Base-by-base conservation (phyloP, 1,140 invertebrate species). In the Formica exsecta region DNA sequence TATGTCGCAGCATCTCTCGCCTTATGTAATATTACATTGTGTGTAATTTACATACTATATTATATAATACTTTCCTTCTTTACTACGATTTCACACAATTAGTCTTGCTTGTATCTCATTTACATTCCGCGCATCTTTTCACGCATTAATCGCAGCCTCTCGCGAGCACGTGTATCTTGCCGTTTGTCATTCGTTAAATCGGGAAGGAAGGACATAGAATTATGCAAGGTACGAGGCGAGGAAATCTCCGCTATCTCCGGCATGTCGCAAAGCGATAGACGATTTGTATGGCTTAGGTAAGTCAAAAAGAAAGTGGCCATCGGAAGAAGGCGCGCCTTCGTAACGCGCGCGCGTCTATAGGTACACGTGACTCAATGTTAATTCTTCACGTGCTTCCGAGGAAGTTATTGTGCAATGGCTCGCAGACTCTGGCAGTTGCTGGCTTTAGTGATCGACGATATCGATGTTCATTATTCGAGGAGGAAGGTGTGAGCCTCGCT, bases 261-360 rank as follows among this genome's bases (percentile, higher is more conserved):
- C 91, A 91, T 92, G 93, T 90, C 91, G 85, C 81, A 79, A 90
- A 91, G 80, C 92, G 92, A 91, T 92, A 91, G 85, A 75, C 79
- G 87, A 89, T 92, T 88, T 85, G 88, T 87, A 83, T 61, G 48
- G 86, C 88, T 93, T 93, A 92, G 89, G 90, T 91, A 92, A 93
- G 91, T 71, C 79, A 86, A 92, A 91, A 93, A 93, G 92, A 93
- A 93, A 93, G 92, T 92, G 92, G 36, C 86, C 87, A 90, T 93
- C 91, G 89, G 86, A 89, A 92, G 89, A 84, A 90, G 92, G 81
- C 88, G 88, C 89, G 88, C 86, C 92, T 89, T 89, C 87, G 85
- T 88, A 92, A 92, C 77, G 62, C 44, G 48, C 57, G 62, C 80
- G 76, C 41, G 11, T 64, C 48, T 64, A 54, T 68, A 83, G 73